Conservation (phyloP, 2,113 vertebrate genomes). For the Nannospalax galili region DNA sequence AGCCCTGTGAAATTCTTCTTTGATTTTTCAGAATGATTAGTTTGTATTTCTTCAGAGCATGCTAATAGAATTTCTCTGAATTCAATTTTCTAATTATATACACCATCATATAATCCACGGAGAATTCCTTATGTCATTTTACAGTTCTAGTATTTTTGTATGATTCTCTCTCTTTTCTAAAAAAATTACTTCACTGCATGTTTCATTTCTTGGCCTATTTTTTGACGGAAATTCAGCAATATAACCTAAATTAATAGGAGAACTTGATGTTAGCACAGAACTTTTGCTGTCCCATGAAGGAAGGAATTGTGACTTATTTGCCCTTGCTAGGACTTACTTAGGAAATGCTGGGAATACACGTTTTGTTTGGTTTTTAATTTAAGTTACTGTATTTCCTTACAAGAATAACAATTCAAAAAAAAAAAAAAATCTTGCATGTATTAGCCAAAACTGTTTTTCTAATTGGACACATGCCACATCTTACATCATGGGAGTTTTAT, state of each 20-base stretch:
- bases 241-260: neutral
- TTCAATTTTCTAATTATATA: neutral
- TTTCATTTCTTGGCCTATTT: neutral
- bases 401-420: no score
- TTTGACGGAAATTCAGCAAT: neutral
- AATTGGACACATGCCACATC: no score
- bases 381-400: no score
- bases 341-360: neutral
- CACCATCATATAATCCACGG: neutral
- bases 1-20: neutral
- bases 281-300: neutral
- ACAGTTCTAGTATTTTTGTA: neutral
- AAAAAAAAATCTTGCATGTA: no score
- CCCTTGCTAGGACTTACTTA: neutral
- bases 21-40: neutral
- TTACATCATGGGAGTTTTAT: slow-evolving; percentile 67
- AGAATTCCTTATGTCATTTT: neutral
- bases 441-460: no score
- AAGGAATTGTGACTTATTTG: neutral
- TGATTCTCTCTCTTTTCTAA: neutral
- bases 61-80: neutral
- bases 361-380: no score
- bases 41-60: neutral
- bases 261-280: neutral
- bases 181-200: neutral